A percentile compares a stretch with the other conserved stretches of the same genome.
Evolutionary conservation across 2,888 invertebrate species (phyloP).

Genomic region (Phyto melanocephala): DNA sequence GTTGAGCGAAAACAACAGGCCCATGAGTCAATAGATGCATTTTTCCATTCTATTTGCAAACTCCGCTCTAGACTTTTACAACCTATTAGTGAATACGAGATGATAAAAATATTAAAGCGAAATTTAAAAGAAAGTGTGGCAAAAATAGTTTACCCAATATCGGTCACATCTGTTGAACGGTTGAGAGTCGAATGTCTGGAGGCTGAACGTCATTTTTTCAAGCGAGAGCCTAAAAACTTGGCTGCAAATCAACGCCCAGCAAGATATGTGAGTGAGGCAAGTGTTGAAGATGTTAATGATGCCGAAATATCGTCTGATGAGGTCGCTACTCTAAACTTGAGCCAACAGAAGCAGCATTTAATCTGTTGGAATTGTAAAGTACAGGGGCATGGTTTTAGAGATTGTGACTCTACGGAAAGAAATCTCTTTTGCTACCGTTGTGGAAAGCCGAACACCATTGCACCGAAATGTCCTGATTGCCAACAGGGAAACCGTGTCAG

Average conservation of each 20-base stretch:
- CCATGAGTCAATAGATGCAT: slow-evolving; percentile 16
- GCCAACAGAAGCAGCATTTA: neutral
- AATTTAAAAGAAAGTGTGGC: neutral
- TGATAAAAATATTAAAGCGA: slow-evolving; percentile 16
- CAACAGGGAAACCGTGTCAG: neutral
- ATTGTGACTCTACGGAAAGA: neutral
- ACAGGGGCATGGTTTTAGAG: slow-evolving; percentile 5
- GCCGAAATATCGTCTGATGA: neutral
- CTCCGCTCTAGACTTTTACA: neutral
- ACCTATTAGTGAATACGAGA: neutral
- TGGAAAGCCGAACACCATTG: neutral
- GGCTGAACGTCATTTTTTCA: neutral
- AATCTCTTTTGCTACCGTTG: neutral
- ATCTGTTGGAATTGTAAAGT: slow-evolving; percentile 18
- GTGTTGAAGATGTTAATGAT: neutral
- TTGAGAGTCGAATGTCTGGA: slow-evolving; percentile 11
- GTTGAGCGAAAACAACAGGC: slow-evolving; percentile 24
- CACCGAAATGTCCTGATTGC: neutral
- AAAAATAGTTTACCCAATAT: slow-evolving; percentile 6
- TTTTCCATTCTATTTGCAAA: neutral
- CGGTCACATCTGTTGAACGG: slow-evolving; percentile 1
- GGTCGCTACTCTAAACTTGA: neutral
- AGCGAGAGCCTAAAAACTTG: neutral
- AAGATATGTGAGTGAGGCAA: neutral
- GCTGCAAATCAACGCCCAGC: neutral